Percentiles rank a stretch among this genome's conserved stretches.
phyloP scores from a whole-genome alignment of 2,888 invertebrate species.

The Toxonevra muliebris region DNA sequence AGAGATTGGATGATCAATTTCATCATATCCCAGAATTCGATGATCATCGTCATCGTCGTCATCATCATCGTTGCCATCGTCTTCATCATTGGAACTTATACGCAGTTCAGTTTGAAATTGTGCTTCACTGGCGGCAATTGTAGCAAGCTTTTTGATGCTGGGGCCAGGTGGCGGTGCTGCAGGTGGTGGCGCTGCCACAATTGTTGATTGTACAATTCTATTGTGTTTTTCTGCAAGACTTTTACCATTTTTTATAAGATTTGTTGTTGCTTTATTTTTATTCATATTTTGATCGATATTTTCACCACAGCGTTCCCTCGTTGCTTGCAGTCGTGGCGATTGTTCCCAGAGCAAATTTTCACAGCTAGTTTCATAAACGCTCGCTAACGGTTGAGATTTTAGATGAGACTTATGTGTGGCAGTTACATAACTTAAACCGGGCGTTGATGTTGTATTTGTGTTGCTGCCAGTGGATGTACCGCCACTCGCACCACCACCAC shows the following conservation, averaged over 20 bases:
- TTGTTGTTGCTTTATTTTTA: conserved; percentile 15
- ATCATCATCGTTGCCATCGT: conserved; percentile 37
- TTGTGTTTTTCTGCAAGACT: conserved; percentile 20
- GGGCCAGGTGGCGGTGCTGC: conserved; percentile 31
- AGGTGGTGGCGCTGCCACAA: conserved; percentile 32
- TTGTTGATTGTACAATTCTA: conserved; percentile 17
- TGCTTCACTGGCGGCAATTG: neutral
- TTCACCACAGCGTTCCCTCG: neutral
- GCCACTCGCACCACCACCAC: conserved; percentile 20
- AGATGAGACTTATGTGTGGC: conserved; percentile 48
- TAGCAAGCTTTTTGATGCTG: neutral
- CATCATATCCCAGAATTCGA: neutral
- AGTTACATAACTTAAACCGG: conserved; percentile 5
- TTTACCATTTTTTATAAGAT: neutral
- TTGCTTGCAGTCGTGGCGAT: conserved; percentile 41
- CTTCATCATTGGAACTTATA: conserved; percentile 45
- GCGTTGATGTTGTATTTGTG: conserved; percentile 10
- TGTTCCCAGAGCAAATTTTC: conserved; percentile 63
- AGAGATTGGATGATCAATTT: neutral
- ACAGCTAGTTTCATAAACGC: conserved; percentile 66
- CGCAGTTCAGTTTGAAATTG: conserved; percentile 42
- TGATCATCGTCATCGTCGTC: conserved; percentile 24
- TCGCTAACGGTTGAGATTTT: conserved; percentile 64
- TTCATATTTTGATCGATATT: conserved; percentile 1
- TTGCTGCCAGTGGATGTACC: neutral